phyloP scores from a whole-genome alignment of 2,888 invertebrate genomes.

The Pyrocoelia pectoralis region DNA sequence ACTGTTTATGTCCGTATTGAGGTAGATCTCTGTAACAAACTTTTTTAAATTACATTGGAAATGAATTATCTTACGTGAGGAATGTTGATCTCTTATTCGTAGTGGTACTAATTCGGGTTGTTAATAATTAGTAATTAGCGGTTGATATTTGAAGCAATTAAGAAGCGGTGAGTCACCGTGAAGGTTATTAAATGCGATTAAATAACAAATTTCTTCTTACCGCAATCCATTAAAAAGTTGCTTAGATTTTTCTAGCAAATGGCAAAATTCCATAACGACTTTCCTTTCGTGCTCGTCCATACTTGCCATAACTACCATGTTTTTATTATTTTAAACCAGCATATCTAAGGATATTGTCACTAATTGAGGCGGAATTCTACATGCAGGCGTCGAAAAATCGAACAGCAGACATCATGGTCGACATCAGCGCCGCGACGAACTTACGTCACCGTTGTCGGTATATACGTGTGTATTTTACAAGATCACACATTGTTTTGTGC shows the following conservation, averaged over 20 bases:
- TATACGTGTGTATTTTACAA: not conserved
- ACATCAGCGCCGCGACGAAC: slow-evolving; percentile 50
- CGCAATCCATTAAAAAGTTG: slow-evolving; percentile 96
- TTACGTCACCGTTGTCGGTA: slow-evolving; percentile 25
- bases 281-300: slow-evolving; percentile 89
- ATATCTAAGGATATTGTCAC: slow-evolving; percentile 31
- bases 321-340: slow-evolving; percentile 44
- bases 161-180: not conserved
- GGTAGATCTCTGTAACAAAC: slow-evolving; percentile 84
- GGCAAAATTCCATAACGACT: slow-evolving; percentile 95
- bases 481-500: not conserved
- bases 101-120: no score
- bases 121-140: no score
- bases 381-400: slow-evolving; percentile 56
- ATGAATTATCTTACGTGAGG: no score
- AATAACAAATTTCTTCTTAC: slow-evolving; percentile 60
- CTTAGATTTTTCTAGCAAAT: slow-evolving; percentile 95
- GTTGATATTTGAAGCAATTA: no score
- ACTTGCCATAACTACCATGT: slow-evolving; percentile 79
- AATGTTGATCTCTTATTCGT: no score
- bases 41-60: not conserved
- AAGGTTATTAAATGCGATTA: slow-evolving; percentile 12
- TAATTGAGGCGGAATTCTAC: slow-evolving; percentile 31
- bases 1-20: slow-evolving; percentile 96
- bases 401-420: slow-evolving; percentile 56